Base-by-base conservation (phyloP, 2,888 invertebrate genomes). In the Scaptomyza caliginosa region DNA sequence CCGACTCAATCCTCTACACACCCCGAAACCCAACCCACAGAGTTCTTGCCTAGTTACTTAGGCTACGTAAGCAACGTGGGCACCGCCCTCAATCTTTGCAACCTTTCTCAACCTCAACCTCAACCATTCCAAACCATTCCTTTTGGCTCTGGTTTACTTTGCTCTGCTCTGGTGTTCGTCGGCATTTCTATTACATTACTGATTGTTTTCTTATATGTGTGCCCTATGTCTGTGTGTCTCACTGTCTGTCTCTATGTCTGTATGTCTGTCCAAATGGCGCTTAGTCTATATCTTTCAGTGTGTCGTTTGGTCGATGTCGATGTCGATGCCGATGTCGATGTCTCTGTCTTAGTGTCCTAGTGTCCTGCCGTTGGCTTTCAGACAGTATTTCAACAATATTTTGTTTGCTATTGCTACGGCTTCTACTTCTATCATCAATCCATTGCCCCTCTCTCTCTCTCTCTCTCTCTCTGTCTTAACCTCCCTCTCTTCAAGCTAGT, bases 141-240 rank as follows among this genome's bases (percentile, higher is more conserved):
- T 43, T 54, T 73, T 54, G 34, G 8, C 34, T 34, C 16, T 34
- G 32, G 13, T 16, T 34, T 30, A 1, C 28, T 28, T 11, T 6
- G 13, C 32, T 16, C 34, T 16, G 34, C 34, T 34, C 13, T 34
- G 34, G 34, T 40, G 63, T 40, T 58, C 72, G 50, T 62, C 72
- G 68, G 79, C 81, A 74, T 86, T 84, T 80, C 80, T 80, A 80
- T 80, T 80, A 80, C 80, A 80, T 80, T 86, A 80, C 80, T 77
- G 86, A 86, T 86, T 80, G 80, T 83, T 86, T 80, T 83, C 57
- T 69, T 79, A 69, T 78, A 75, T 77, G 19, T 77, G 28, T 34
- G 34, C 34, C 34, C 8, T 34, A 16, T 34, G 16, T 16, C 16
- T 16, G 30, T n/a, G n/a, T n/a, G n/a, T n/a, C 21, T 21, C 21